A percentile compares a stretch with the other conserved stretches of the same genome.
These are phyloP conservation scores for Hirtodrosophila cameraria DNA, from an alignment of 2,888 invertebrate species.

Conservation along the genomic window DNA sequence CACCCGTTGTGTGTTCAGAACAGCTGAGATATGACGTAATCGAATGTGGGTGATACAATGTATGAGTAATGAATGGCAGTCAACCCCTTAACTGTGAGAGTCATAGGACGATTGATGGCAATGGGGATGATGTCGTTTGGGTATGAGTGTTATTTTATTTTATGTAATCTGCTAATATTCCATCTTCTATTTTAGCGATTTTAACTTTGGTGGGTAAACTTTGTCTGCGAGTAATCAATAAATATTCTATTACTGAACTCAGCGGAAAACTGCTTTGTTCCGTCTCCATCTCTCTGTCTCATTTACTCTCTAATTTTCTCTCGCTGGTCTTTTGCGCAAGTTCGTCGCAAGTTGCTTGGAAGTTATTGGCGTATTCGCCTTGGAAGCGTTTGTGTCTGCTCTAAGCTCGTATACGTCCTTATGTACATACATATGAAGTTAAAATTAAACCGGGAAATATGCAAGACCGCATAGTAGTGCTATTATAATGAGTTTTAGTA, in stretches of 20 bases:
- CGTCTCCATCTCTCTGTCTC: neutral
- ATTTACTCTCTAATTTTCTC: neutral
- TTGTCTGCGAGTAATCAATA: slow-evolving; percentile 68
- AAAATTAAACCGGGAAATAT: neutral
- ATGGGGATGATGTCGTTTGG: slow-evolving; percentile 14
- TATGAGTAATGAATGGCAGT: slow-evolving; percentile 27
- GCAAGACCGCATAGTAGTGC: no score
- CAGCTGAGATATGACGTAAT: slow-evolving; percentile 84
- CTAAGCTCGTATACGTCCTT: slow-evolving; percentile 1
- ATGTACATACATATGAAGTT: no score
- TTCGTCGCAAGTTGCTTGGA: slow-evolving; percentile 38
- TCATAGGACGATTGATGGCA: neutral
- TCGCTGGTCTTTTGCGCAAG: slow-evolving; percentile 38
- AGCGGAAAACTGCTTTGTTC: slow-evolving; percentile 18
- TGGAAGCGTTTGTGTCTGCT: slow-evolving; percentile 19
- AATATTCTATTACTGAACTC: slow-evolving; percentile 63
- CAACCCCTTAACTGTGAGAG: neutral
- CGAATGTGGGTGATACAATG: slow-evolving; percentile 68
- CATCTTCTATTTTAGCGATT: slow-evolving; percentile 31
- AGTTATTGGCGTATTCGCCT: slow-evolving; percentile 34
- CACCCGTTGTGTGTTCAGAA: slow-evolving; percentile 56
- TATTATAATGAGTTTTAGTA: no score
- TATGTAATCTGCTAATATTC: slow-evolving; percentile 46
- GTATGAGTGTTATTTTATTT: slow-evolving; percentile 27
- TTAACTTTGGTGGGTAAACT: slow-evolving; percentile 34